These are phyloP conservation scores for Tetheella fluctuosa DNA, from an alignment of 2,888 invertebrate genomes.

Conservation along the genomic window DNA sequence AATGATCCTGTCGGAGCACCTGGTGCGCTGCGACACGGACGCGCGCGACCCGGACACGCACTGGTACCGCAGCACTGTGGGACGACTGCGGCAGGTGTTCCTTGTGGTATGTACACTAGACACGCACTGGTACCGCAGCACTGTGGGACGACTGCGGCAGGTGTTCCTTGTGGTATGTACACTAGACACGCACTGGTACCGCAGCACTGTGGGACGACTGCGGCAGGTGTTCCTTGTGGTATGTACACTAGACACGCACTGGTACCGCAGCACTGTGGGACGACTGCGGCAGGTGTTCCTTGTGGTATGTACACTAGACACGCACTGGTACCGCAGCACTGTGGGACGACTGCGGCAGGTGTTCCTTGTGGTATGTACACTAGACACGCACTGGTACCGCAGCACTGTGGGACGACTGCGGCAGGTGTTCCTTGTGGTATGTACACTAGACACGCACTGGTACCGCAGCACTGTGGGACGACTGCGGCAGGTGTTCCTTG, in stretches of 20 bases:
- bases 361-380: constrained; percentile 91
- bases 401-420: constrained; percentile 97
- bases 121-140: constrained; percentile 98
- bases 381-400: constrained; percentile 96
- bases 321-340: constrained; percentile 98
- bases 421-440: constrained; percentile 96
- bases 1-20: constrained; percentile 98
- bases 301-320: constrained; percentile 90
- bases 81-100: constrained; percentile 97
- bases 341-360: constrained; percentile 97
- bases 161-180: constrained; percentile 94
- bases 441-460: constrained; percentile 92
- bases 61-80: constrained; percentile 98
- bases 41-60: constrained; percentile 96
- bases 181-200: constrained; percentile 96
- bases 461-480: constrained; percentile 98
- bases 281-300: constrained; percentile 97
- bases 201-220: constrained; percentile 96
- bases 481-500: constrained; percentile 96
- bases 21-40: constrained; percentile 96
- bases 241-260: constrained; percentile 90
- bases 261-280: constrained; percentile 98
- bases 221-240: constrained; percentile 97
- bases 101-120: constrained; percentile 90
- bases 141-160: constrained; percentile 96